Conservation (phyloP, 2,113 vertebrate genomes). For the Nothocercus julius region DNA sequence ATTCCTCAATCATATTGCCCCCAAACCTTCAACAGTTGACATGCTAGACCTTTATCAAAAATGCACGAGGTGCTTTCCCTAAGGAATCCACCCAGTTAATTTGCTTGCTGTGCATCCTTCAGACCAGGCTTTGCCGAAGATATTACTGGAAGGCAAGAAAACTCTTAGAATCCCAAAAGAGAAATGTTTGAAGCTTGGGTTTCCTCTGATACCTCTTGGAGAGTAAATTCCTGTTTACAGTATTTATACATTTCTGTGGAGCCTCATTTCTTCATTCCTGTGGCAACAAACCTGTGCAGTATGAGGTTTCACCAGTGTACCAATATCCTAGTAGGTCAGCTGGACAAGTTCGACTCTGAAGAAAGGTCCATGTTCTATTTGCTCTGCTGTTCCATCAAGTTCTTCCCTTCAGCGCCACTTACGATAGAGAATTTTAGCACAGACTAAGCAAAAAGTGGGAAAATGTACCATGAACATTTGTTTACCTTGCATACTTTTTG, state of each 20-base stretch:
- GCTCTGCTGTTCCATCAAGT: not conserved
- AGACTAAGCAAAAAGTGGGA: not conserved
- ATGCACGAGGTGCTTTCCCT: not conserved
- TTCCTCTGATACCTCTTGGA: not conserved
- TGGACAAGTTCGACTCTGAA: not conserved
- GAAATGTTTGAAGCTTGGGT: conserved; percentile 21
- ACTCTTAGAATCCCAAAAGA: conserved; percentile 25
- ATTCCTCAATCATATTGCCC: not conserved
- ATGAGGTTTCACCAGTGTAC: conserved; percentile 32
- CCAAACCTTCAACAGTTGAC: not conserved
- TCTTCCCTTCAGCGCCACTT: not conserved
- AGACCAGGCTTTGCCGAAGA: conserved; percentile 2
- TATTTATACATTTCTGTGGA: conserved; percentile 38
- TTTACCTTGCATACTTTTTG: not conserved
- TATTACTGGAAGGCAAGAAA: conserved; percentile 1
- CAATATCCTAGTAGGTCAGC: conserved; percentile 32
- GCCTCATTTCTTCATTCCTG: conserved; percentile 4
- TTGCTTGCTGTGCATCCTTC: not conserved
- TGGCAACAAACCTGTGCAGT: conserved; percentile 30
- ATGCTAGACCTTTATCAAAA: not conserved
- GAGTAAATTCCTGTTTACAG: conserved; percentile 19
- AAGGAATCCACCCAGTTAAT: not conserved
- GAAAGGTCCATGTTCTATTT: not conserved
- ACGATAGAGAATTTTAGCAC: not conserved
- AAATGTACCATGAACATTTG: not conserved